A percentile compares a stretch with the other conserved stretches of the same genome.
These are phyloP conservation scores for Neelides folsomi DNA, from an alignment of 2,888 invertebrate genomes.

Conservation along the genomic window DNA sequence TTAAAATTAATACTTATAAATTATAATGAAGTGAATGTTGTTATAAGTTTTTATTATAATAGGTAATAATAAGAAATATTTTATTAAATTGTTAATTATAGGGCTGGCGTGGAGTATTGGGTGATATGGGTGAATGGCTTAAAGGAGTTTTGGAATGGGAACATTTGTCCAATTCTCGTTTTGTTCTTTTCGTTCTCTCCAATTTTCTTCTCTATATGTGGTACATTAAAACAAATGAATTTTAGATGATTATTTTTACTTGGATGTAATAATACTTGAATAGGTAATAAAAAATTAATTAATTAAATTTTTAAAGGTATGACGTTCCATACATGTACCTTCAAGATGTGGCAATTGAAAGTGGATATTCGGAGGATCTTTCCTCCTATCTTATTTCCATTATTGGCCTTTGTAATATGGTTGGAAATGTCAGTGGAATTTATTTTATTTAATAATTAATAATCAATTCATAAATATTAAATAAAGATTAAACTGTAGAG, in stretches of 20 bases:
- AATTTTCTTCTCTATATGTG: conserved; percentile 81
- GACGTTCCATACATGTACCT: conserved; percentile 92
- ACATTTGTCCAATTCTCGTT: conserved; percentile 63
- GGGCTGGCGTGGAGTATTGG: conserved; percentile 61
- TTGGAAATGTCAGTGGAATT: conserved; percentile 62
- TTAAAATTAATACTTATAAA: no score
- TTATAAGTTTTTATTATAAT: no score
- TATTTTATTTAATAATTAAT: not conserved
- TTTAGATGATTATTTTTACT: not conserved
- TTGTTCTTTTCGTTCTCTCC: conserved; percentile 66
- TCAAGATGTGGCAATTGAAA: conserved; percentile 63
- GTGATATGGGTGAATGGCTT: conserved; percentile 50
- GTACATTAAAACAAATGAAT: no score
- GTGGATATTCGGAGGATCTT: conserved; percentile 55
- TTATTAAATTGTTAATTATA: conserved; percentile 16
- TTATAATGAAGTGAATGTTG: no score
- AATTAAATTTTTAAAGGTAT: conserved; percentile 40
- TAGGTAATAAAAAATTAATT: not conserved
- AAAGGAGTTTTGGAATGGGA: conserved; percentile 49
- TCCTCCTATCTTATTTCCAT: conserved; percentile 68
- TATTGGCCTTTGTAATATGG: conserved; percentile 77
- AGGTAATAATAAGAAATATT: not conserved
- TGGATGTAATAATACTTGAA: not conserved
- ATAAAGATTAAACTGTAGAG: no score
- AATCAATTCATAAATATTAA: no score